Evolutionary conservation across 2,888 invertebrate genomes (phyloP).

Genomic region (Xestia c-nigrum): DNA sequence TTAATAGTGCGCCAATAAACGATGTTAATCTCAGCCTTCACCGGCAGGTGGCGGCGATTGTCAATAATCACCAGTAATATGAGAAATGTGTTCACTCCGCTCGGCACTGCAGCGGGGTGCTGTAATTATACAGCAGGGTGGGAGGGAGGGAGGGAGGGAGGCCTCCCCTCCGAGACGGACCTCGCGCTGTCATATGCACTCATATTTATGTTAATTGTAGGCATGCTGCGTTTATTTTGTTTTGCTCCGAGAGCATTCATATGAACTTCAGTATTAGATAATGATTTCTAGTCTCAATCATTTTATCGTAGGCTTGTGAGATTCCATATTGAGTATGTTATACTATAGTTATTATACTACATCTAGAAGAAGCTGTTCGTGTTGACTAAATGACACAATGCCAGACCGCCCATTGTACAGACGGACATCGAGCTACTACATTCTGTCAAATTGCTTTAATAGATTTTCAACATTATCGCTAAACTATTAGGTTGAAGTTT

Average conservation of each 20-base stretch:
- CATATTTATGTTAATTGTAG: constrained; percentile 77
- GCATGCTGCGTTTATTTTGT: constrained; percentile 37
- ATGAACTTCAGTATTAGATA: not conserved
- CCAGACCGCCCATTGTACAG: not conserved
- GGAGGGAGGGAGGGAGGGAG: not conserved
- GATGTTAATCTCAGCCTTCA: constrained; percentile 87
- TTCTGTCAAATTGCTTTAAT: no score
- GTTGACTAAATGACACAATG: not conserved
- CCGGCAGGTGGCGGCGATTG: constrained; percentile 83
- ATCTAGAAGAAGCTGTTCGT: not conserved
- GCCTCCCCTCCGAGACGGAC: constrained; percentile 41
- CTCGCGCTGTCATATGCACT: constrained; percentile 78
- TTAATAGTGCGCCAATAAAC: constrained; percentile 83
- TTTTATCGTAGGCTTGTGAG: not conserved
- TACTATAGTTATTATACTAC: not conserved
- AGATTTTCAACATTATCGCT: no score
- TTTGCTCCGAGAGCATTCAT: constrained; percentile 22
- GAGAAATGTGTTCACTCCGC: constrained; percentile 71
- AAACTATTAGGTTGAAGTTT: no score
- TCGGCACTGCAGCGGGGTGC: constrained; percentile 62
- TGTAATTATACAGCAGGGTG: constrained; percentile 72
- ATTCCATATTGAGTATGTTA: not conserved
- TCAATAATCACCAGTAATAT: constrained; percentile 79
- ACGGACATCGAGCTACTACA: no score
- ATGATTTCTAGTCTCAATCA: not conserved